A percentile compares a stretch with the other conserved stretches of the same genome.
phyloP scores from a whole-genome alignment of 2,888 invertebrate species.

The Lasioglossum calceatum region DNA sequence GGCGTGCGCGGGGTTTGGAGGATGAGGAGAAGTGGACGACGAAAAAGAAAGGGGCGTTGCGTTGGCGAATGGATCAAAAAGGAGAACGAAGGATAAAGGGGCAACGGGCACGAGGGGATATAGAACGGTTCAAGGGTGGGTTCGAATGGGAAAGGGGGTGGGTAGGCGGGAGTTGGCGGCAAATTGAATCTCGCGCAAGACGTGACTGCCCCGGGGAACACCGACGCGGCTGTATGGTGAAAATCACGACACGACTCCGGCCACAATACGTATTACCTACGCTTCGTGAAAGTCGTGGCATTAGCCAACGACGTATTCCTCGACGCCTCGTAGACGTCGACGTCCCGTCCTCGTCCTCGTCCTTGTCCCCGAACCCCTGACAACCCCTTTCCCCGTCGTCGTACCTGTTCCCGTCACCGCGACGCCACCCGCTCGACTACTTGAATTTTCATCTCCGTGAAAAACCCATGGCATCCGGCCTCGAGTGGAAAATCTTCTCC shows the following conservation, averaged over 20 bases:
- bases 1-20: not conserved
- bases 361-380: slow-evolving; percentile 14
- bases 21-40: slow-evolving; percentile 23
- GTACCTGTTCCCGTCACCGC: slow-evolving; percentile 54
- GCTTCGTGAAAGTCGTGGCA: slow-evolving; percentile 71
- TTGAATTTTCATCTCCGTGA: slow-evolving; percentile 65
- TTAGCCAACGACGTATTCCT: slow-evolving; percentile 72
- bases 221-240: slow-evolving; percentile 78
- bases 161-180: slow-evolving; percentile 73
- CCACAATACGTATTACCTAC: slow-evolving; percentile 79
- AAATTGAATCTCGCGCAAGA: slow-evolving; percentile 82
- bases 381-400: not conserved
- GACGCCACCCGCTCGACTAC: slow-evolving; percentile 55
- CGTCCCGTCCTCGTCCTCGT: slow-evolving; percentile 35
- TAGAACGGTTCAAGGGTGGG: slow-evolving; percentile 36
- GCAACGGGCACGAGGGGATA: slow-evolving; percentile 53
- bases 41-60: slow-evolving; percentile 38
- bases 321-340: slow-evolving; percentile 64
- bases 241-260: slow-evolving; percentile 81
- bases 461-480: slow-evolving; percentile 37
- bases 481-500: slow-evolving; percentile 33
- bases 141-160: slow-evolving; percentile 40
- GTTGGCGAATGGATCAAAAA: slow-evolving; percentile 51
- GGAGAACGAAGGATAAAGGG: slow-evolving; percentile 45
- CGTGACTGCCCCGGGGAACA: slow-evolving; percentile 81